Evolutionary conservation across 2,888 invertebrate genomes (phyloP).

Genomic region (Cheilosia variabilis): DNA sequence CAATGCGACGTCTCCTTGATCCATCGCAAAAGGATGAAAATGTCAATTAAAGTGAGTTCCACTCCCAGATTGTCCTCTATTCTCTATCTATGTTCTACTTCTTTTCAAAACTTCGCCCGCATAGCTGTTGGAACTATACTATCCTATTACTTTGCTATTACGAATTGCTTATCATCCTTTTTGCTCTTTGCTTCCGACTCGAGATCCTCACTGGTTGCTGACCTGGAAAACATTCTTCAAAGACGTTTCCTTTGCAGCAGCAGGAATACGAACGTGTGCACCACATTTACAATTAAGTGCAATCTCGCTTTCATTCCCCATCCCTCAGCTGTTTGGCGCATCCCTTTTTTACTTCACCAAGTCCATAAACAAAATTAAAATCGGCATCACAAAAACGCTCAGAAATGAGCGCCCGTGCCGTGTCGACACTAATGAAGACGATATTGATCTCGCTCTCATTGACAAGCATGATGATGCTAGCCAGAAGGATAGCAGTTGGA

Average conservation of each 20-base stretch:
- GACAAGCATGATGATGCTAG: constrained; percentile 1
- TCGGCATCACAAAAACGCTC: constrained; percentile 13
- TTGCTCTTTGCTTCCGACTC: not conserved
- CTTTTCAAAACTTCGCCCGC: not conserved
- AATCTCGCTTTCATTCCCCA: constrained; percentile 6
- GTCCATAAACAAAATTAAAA: constrained; percentile 58
- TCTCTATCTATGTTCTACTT: not conserved
- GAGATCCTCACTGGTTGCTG: constrained; percentile 38
- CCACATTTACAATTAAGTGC: constrained; percentile 38
- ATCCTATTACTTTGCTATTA: constrained; percentile 31
- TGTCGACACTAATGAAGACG: constrained; percentile 31
- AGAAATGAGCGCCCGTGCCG: not conserved
- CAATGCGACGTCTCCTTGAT: not conserved
- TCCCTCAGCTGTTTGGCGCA: not conserved
- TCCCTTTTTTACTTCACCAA: constrained; percentile 14
- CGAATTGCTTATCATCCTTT: constrained; percentile 1
- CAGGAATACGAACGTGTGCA: constrained; percentile 16
- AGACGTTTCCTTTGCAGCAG: constrained; percentile 4
- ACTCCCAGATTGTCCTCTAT: not conserved
- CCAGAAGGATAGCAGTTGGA: not conserved
- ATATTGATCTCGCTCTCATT: constrained; percentile 17
- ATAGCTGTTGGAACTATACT: constrained; percentile 16
- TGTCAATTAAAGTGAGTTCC: constrained; percentile 7
- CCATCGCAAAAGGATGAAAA: not conserved
- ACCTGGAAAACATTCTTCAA: constrained; percentile 38